Percentiles rank a stretch among this genome's conserved stretches.
These are phyloP conservation scores for Esperia sulphurella DNA, from an alignment of 2,888 invertebrate genomes.

Conservation along the genomic window DNA sequence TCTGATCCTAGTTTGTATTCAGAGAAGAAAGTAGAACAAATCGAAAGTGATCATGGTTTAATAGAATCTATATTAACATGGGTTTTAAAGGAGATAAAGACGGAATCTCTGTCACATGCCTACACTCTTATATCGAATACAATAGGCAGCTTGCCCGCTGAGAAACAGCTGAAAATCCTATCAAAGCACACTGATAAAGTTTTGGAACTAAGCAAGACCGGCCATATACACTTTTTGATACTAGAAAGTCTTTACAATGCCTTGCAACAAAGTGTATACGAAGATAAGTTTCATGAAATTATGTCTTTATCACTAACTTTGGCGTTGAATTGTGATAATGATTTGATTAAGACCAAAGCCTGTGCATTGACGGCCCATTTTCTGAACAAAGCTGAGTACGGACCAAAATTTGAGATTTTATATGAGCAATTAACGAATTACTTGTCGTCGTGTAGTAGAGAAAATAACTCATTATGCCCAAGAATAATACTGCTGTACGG, in stretches of 20 bases:
- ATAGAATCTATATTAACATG: constrained; percentile 58
- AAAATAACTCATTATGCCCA: constrained; percentile 37
- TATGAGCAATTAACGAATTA: constrained; percentile 51
- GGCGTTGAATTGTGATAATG: constrained; percentile 48
- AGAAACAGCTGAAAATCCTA: constrained; percentile 49
- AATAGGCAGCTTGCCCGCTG: constrained; percentile 46
- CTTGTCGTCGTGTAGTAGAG: constrained; percentile 34
- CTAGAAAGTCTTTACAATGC: constrained; percentile 76
- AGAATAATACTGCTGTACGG: constrained; percentile 55
- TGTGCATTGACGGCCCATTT: constrained; percentile 77
- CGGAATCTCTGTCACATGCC: constrained; percentile 42
- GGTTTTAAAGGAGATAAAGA: constrained; percentile 48
- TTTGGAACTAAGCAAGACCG: constrained; percentile 37
- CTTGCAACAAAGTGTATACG: constrained; percentile 53
- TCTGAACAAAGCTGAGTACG: constrained; percentile 76
- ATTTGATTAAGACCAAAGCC: constrained; percentile 52
- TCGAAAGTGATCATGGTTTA: constrained; percentile 65
- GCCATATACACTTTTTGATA: constrained; percentile 53
- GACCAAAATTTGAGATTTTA: constrained; percentile 54
- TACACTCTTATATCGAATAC: constrained; percentile 55
- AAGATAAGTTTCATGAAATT: constrained; percentile 47
- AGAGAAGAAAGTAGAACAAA: constrained; percentile 51
- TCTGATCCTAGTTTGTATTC: constrained; percentile 52
- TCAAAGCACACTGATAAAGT: constrained; percentile 42
- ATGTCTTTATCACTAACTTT: constrained; percentile 49